These are phyloP conservation scores for Cancer borealis DNA, from an alignment of 2,888 invertebrate genomes.

Conservation along the genomic window DNA sequence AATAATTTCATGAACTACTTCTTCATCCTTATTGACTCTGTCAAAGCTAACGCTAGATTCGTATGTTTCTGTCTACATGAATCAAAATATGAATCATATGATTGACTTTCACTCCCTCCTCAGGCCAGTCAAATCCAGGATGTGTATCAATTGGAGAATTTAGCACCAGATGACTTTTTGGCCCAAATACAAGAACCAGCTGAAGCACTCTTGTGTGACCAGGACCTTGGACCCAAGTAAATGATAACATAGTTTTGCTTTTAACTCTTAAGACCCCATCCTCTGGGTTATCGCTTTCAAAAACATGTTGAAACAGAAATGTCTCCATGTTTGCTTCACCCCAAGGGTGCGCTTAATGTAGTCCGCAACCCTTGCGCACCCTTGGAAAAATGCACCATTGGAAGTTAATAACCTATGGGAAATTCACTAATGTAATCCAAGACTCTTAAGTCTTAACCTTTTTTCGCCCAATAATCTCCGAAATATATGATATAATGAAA, in stretches of 20 bases:
- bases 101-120: neutral
- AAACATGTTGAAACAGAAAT: neutral
- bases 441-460: no score
- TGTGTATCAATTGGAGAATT: neutral
- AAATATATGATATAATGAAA: no score
- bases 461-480: no score
- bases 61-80: neutral
- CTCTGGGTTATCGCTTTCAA: neutral
- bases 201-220: neutral
- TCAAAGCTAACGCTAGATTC: neutral
- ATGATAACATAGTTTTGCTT: neutral
- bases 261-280: neutral
- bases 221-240: neutral
- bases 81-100: neutral
- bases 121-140: conserved; percentile 1
- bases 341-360: no score
- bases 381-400: no score
- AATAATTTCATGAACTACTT: neutral
- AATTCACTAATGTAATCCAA: no score
- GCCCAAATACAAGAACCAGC: conserved; percentile 21
- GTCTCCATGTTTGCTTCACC: neutral
- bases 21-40: neutral
- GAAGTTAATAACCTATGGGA: no score
- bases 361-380: no score
- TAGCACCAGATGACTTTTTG: conserved; percentile 43